Conservation (phyloP, 2,797 vertebrate genomes). For the Tolypeutes matacus region DNA sequence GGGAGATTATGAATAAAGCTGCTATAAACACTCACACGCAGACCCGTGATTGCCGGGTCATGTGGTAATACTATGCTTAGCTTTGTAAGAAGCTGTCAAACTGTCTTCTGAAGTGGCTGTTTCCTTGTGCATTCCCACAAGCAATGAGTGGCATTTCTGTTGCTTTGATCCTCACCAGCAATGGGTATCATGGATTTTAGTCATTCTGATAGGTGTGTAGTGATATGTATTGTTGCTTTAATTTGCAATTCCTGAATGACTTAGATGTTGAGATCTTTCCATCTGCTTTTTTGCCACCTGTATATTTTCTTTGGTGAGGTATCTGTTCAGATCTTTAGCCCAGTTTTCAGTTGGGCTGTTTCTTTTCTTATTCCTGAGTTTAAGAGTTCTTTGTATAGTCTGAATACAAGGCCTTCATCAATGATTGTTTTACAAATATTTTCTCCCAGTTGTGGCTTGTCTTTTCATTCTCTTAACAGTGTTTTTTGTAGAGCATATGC, state of each 20-base stretch:
- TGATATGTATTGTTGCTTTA: neutral
- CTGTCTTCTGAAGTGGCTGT: neutral
- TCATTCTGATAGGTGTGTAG: too few relatives aligned
- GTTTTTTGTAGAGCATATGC: neutral
- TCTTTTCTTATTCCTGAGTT: neutral
- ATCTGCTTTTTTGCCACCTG: neutral
- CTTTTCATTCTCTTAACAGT: neutral
- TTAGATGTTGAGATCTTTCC: neutral
- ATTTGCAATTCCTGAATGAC: neutral
- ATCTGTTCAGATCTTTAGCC: neutral
- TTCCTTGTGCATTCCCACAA: too few relatives aligned
- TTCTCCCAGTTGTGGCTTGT: neutral
- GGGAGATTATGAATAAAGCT: neutral
- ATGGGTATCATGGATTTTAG: neutral
- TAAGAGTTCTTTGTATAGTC: neutral
- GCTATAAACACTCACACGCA: too few relatives aligned
- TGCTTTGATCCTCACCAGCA: neutral
- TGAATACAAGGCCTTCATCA: neutral
- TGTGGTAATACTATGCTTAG: neutral
- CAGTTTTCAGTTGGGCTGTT: neutral
- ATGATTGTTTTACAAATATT: neutral
- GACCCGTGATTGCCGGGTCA: neutral
- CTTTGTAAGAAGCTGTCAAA: neutral
- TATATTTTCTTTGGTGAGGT: neutral
- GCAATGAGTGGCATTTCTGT: neutral